Evolutionary conservation across 2,113 vertebrate genomes (phyloP).

Genomic region (Callopanchax toddi): DNA sequence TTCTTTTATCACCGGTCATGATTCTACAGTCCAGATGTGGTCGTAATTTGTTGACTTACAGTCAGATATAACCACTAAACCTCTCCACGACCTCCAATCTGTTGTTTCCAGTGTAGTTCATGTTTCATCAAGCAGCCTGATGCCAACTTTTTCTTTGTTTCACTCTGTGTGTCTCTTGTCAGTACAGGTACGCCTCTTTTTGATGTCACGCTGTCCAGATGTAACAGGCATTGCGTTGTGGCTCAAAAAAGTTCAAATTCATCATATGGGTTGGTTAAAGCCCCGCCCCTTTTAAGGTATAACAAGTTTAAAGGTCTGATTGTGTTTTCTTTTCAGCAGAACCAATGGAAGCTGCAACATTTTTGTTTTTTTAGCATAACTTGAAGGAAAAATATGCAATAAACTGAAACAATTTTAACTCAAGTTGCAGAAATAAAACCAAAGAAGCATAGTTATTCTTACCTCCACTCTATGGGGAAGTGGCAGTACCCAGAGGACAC

Average conservation of each 20-base stretch:
- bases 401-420: too few relatives aligned
- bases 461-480: slow-evolving; percentile 76
- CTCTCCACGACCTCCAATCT: background rate
- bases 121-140: slow-evolving; percentile 6
- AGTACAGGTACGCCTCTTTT: background rate
- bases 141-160: background rate
- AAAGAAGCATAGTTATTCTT: slow-evolving; percentile 33
- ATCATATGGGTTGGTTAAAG: background rate
- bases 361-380: background rate
- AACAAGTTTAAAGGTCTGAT: too few relatives aligned
- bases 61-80: slow-evolving; percentile 5
- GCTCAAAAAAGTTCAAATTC: slow-evolving; percentile 14
- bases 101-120: background rate
- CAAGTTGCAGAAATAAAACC: background rate
- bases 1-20: slow-evolving; percentile 1
- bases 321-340: too few relatives aligned
- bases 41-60: slow-evolving; percentile 12
- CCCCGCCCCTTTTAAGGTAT: background rate
- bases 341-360: background rate
- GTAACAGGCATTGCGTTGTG: slow-evolving; percentile 5
- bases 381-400: too few relatives aligned
- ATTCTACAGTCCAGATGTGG: slow-evolving; percentile 40
- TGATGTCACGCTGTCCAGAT: slow-evolving; percentile 45
- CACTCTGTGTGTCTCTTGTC: background rate
- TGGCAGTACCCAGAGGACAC: slow-evolving; percentile 59